Percentiles rank a stretch among this genome's conserved stretches.
Evolutionary conservation across 2,888 invertebrate genomes (phyloP).

Genomic region (Acanthacorydalis orientalis): DNA sequence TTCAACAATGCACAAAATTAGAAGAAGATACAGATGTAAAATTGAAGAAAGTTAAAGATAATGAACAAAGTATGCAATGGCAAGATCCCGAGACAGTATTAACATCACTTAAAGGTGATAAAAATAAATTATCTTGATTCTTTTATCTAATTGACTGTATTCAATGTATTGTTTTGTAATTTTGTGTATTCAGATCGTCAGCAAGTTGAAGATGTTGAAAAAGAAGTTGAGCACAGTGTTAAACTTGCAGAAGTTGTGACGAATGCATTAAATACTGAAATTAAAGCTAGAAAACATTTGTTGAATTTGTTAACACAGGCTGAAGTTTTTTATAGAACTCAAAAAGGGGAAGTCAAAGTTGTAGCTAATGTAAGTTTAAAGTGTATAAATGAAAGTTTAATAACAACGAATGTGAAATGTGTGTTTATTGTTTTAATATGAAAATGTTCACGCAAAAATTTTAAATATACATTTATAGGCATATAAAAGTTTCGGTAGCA

Average conservation of each 20-base stretch:
- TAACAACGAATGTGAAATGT: too few species aligned
- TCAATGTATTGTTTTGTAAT: neutral
- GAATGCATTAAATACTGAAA: conserved; percentile 62
- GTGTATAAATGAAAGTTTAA: neutral
- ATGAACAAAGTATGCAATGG: conserved; percentile 33
- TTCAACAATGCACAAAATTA: conserved; percentile 53
- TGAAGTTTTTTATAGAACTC: conserved; percentile 74
- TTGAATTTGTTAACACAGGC: conserved; percentile 65
- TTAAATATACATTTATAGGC: conserved; percentile 40
- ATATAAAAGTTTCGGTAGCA: conserved; percentile 81
- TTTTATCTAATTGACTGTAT: neutral
- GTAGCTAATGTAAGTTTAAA: conserved; percentile 75
- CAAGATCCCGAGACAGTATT: conserved; percentile 66
- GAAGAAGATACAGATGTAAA: conserved; percentile 59
- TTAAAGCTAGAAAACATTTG: conserved; percentile 61
- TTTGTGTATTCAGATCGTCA: conserved; percentile 44
- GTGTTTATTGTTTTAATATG: neutral
- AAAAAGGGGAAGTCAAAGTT: conserved; percentile 86
- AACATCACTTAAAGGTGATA: conserved; percentile 59
- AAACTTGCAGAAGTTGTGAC: conserved; percentile 67
- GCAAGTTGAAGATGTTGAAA: conserved; percentile 73
- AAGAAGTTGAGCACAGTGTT: conserved; percentile 70
- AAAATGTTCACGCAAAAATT: neutral
- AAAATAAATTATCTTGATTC: neutral
- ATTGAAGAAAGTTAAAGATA: conserved; percentile 48